Evolutionary conservation across 1,140 invertebrate genomes (phyloP).

Genomic region (Drosophila nigromelanica): DNA sequence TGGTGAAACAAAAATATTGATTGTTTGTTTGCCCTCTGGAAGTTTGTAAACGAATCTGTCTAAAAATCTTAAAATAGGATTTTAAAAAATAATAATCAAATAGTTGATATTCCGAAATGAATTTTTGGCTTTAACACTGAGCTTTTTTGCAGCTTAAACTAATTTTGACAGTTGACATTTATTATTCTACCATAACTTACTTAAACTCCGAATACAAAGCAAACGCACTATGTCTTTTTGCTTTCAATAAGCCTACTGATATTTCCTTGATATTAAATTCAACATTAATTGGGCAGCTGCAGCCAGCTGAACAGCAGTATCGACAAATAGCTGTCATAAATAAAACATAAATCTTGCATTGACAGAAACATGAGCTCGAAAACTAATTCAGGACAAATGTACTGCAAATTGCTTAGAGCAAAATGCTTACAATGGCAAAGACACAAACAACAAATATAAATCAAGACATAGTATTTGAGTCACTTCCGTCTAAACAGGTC

Average conservation of each 20-base stretch:
- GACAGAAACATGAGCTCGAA: not conserved
- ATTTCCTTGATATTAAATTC: slow-evolving; percentile 14
- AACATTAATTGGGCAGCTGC: slow-evolving; percentile 54
- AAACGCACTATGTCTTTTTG: not conserved
- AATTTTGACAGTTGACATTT: slow-evolving; percentile 11
- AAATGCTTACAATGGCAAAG: slow-evolving; percentile 17
- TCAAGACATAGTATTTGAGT: not conserved
- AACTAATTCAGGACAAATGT: slow-evolving; percentile 15
- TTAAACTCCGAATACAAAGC: slow-evolving; percentile 5
- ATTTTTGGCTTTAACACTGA: too few relatives aligned
- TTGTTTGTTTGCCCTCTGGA: too few relatives aligned
- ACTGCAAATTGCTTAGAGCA: slow-evolving; percentile 16
- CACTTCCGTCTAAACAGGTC: slow-evolving; percentile 11
- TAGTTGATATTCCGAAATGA: not conserved
- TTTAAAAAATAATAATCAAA: slow-evolving; percentile 17
- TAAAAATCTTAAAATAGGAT: too few relatives aligned
- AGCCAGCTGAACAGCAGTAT: slow-evolving; percentile 11
- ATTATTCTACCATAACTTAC: slow-evolving; percentile 5
- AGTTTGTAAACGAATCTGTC: too few relatives aligned
- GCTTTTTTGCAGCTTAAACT: not conserved
- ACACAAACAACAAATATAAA: slow-evolving; percentile 11
- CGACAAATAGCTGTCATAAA: slow-evolving; percentile 37
- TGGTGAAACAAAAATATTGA: too few relatives aligned
- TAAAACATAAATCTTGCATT: slow-evolving; percentile 42
- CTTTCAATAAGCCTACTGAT: slow-evolving; percentile 17